A percentile compares a stretch with the other conserved stretches of the same genome.
Conservation (phyloP, 2,113 vertebrate species). For the Alethe diademata region DNA sequence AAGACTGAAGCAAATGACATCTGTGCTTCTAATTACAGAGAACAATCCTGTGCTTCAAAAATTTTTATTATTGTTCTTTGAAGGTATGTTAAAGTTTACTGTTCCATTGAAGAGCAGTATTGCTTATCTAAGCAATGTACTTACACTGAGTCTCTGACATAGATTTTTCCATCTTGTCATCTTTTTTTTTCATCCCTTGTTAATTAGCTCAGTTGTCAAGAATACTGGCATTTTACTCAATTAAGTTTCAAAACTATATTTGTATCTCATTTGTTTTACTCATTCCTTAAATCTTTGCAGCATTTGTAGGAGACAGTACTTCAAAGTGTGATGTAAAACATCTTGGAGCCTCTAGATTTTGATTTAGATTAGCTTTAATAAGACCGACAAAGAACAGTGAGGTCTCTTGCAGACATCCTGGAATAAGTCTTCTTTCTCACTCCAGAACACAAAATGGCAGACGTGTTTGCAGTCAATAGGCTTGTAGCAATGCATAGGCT, state of each 20-base stretch:
- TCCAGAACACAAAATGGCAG: background rate
- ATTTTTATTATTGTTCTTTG: background rate
- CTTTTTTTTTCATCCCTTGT: background rate
- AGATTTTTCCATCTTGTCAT: slow-evolving; percentile 2
- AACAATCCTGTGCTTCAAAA: background rate
- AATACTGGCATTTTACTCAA: slow-evolving; percentile 4
- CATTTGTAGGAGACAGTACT: background rate
- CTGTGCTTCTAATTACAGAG: background rate
- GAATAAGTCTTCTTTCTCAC: background rate
- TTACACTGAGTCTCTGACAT: background rate
- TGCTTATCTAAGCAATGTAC: background rate
- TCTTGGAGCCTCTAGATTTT: background rate
- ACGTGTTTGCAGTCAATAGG: background rate
- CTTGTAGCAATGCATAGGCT: background rate
- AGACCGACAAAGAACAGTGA: background rate
- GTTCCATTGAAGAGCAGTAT: background rate
- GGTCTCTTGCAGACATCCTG: background rate
- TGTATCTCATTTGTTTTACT: slow-evolving; percentile 24
- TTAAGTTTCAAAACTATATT: slow-evolving; percentile 33
- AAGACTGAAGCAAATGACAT: background rate
- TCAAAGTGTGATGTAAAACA: background rate
- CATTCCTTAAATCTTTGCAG: background rate
- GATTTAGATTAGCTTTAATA: background rate
- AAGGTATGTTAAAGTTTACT: background rate
- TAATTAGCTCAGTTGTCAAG: slow-evolving; percentile 14